phyloP scores from a whole-genome alignment of 2,888 invertebrate genomes.

The Drosophila peninsularis region DNA sequence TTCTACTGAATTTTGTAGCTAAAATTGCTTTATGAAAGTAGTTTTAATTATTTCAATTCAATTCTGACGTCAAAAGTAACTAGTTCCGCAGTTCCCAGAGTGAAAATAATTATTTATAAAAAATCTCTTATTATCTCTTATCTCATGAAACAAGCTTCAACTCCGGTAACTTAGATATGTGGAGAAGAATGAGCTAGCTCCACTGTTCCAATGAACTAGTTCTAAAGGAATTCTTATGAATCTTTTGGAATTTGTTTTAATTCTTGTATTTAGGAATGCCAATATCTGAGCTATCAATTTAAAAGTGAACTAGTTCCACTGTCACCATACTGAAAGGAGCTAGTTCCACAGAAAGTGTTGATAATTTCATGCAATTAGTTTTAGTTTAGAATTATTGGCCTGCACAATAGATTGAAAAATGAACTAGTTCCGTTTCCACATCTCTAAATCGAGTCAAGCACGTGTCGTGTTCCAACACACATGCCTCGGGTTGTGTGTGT shows the following conservation, averaged over 20 bases:
- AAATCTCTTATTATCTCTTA: too few species aligned
- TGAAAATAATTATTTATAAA: background rate
- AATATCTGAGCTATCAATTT: too few species aligned
- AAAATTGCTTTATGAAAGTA: background rate
- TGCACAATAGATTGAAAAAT: background rate
- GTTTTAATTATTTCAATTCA: too few species aligned
- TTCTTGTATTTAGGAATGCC: background rate
- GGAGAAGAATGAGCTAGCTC: background rate
- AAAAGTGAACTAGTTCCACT: background rate
- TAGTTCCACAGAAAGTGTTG: background rate
- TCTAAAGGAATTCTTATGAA: background rate
- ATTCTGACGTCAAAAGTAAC: background rate
- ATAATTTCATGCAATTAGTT: too few species aligned
- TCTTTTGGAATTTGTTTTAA: background rate
- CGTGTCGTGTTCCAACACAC: constrained; percentile 22
- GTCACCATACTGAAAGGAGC: background rate
- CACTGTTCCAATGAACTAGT: background rate
- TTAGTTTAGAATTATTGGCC: too few species aligned
- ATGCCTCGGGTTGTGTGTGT: constrained; percentile 4
- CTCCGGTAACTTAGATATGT: too few species aligned
- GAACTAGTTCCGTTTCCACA: constrained; percentile 21
- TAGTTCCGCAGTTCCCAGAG: background rate
- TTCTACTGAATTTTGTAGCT: background rate
- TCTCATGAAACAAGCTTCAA: too few species aligned
- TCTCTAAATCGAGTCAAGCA: constrained; percentile 12